Conservation (phyloP, 2,113 vertebrate genomes). For the Heptranchias perlo region DNA sequence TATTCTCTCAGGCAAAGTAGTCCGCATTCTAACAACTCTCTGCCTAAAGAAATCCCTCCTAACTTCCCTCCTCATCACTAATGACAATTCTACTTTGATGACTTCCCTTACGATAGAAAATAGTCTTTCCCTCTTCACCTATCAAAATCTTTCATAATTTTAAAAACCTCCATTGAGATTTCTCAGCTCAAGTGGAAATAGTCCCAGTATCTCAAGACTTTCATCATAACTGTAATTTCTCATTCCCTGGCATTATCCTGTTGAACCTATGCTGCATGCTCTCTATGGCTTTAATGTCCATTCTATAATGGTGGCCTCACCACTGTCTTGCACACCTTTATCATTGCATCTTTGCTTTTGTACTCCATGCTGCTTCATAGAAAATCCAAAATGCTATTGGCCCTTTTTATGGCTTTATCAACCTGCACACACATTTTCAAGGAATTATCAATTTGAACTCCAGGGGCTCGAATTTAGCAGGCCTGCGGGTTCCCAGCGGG, state of each 20-base stretch:
- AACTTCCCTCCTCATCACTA: neutral
- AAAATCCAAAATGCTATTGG: neutral
- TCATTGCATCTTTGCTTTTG: neutral
- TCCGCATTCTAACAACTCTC: neutral
- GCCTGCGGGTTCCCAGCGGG: no score
- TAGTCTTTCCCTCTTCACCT: neutral
- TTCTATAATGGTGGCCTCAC: neutral
- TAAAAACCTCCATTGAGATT: neutral
- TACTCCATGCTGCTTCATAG: neutral
- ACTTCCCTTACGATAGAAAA: neutral
- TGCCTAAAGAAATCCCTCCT: neutral
- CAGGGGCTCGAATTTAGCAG: no score
- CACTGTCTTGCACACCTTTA: no score
- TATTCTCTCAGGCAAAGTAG: neutral
- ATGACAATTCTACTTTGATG: neutral
- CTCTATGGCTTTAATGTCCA: neutral
- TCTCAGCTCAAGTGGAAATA: neutral
- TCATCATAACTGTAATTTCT: neutral
- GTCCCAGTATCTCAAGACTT: neutral
- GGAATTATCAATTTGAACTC: neutral
- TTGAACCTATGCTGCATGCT: neutral
- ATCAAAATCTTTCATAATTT: neutral
- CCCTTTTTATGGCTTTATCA: neutral
- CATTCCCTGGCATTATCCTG: neutral
- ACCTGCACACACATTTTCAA: neutral